Evolutionary conservation across 2,888 invertebrate genomes (phyloP).

Genomic region (Odontocerum albicorne): DNA sequence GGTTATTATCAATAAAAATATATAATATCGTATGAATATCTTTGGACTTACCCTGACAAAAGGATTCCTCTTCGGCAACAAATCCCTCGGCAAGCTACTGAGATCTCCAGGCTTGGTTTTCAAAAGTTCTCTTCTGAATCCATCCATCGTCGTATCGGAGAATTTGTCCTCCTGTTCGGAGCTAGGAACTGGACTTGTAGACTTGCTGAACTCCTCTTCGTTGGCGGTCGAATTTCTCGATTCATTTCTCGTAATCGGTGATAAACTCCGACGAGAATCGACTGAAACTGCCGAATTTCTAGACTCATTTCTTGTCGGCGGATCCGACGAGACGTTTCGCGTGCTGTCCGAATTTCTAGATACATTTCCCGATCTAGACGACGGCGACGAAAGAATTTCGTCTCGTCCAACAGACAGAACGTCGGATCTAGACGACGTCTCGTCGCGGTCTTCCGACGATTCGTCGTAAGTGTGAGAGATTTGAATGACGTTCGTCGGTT

Average conservation of each 20-base stretch:
- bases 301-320: not conserved
- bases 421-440: not conserved
- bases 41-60: conserved; percentile 35
- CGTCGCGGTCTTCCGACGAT: not conserved
- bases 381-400: conserved; percentile 2
- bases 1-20: too few species aligned
- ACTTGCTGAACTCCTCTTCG: conserved; percentile 11
- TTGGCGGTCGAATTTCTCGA: conserved; percentile 13
- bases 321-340: not conserved
- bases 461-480: conserved; percentile 3
- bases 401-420: not conserved
- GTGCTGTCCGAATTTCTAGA: conserved; percentile 3
- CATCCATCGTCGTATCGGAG: not conserved
- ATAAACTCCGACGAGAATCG: conserved; percentile 14
- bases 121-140: conserved; percentile 9
- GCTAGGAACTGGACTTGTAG: conserved; percentile 1
- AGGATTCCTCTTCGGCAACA: conserved; percentile 34
- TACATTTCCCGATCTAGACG: not conserved
- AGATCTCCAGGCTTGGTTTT: conserved; percentile 25
- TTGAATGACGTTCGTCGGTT: not conserved
- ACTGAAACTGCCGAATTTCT: conserved; percentile 12
- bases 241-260: conserved; percentile 17
- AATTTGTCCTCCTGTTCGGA: not conserved
- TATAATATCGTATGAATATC: too few species aligned
- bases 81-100: conserved; percentile 30